These are phyloP conservation scores for Cecropterus lyciades DNA, from an alignment of 1,140 invertebrate species.

Conservation along the genomic window DNA sequence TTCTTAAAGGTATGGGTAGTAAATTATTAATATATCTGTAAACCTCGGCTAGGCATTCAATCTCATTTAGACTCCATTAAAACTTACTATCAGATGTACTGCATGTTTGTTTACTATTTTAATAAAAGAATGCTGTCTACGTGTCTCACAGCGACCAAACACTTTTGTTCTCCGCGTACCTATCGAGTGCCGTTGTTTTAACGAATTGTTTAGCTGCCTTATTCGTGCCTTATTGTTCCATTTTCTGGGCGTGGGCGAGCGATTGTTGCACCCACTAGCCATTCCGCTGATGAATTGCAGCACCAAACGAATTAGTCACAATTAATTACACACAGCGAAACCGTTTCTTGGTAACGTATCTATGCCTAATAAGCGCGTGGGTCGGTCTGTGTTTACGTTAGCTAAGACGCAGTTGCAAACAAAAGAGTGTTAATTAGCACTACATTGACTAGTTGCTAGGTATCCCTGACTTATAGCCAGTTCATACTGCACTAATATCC, in stretches of 20 bases:
- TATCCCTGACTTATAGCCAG: too few relatives aligned
- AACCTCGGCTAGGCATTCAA: too few relatives aligned
- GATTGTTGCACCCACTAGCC: slow-evolving; percentile 70
- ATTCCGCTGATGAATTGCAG: slow-evolving; percentile 58
- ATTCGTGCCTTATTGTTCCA: slow-evolving; percentile 63
- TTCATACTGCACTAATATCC: too few relatives aligned
- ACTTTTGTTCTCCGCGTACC: neutral
- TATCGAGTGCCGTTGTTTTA: slow-evolving; percentile 7
- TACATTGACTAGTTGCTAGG: too few relatives aligned
- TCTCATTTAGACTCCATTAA: too few relatives aligned
- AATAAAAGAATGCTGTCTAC: too few relatives aligned
- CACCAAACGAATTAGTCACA: slow-evolving; percentile 65
- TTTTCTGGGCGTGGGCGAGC: slow-evolving; percentile 52
- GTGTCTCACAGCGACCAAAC: too few relatives aligned
- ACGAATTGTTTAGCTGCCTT: slow-evolving; percentile 43
- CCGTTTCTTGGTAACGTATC: slow-evolving; percentile 41
- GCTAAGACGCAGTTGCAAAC: slow-evolving; percentile 6
- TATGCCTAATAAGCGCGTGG: slow-evolving; percentile 30
- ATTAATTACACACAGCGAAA: slow-evolving; percentile 49
- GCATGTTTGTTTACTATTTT: too few relatives aligned
- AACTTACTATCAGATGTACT: too few relatives aligned
- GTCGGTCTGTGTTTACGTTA: slow-evolving; percentile 14
- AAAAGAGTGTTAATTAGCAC: neutral
- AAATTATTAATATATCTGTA: too few relatives aligned
- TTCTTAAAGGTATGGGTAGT: too few relatives aligned